Evolutionary conservation across 37 sponge, comb jelly and placozoan species (phyloP), one percentile per base, ranked within the genome.

Genomic region (Ianthella basta): DNA sequence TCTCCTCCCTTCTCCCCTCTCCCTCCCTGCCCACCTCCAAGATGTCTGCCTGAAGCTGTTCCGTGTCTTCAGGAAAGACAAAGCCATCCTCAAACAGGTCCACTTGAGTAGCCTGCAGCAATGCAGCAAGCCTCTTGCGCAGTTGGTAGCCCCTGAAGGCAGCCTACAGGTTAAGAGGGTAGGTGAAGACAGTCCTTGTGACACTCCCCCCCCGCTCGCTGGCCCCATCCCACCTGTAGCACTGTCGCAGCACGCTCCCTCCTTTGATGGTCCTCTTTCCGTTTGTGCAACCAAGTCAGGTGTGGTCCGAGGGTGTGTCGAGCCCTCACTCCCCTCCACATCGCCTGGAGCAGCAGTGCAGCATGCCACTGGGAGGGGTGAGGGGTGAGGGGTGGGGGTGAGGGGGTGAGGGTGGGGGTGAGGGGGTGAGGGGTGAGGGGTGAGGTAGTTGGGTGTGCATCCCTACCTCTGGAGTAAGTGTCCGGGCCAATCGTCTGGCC

Each of bases 241-340:
- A 38, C 54, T 5, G 67, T 60, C 14, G 87, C 87, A 8, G 87
- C 87, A 20, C 34, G 30, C 15, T 53, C 59, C 35, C 34, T 60
- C 55, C n/a, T 68, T 57, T 24, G 54, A 20, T 27, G 5, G 25
- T 29, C 66, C 60, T 60, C 29, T 60, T 56, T 56, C 15, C 87
- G 44, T 4, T 63, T 35, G 55, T 72, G 73, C 30, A 72, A 72
- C 73, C 73, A 72, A 37, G 73, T 20, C 40, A 72, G 36, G 32
- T 72, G 38, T 72, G 40, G 6, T 40, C 73, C 32, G 5, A 72
- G 40, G 14, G 13, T 23, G 5, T 72, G 32, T 14, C 73, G 38
- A 8, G 36, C 20, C 16, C 27, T 41, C 29, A n/a, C 30, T 5
- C 87, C 82, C 44, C 84, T 88, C 89, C 89, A 88, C 19, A 41